Evolutionary conservation across 2,888 invertebrate genomes (phyloP), one percentile per base, ranked within the genome.

Genomic region (Chesias legatella): DNA sequence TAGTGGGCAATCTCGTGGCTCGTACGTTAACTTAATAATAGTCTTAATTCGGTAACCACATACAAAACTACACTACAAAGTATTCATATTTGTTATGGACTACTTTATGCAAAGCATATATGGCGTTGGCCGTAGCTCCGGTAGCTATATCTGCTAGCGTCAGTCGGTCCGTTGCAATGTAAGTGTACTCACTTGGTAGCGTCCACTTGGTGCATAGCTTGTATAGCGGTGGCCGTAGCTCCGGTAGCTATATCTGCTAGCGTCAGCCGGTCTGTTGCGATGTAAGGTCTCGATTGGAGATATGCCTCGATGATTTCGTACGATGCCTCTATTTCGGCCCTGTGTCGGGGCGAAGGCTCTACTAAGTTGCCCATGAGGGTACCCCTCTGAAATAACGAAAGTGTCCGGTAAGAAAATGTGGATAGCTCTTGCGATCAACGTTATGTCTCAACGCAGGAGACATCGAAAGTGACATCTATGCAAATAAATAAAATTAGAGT

Each of bases 181-280:
- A 8, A 30, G n/a, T 25, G n/a, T 9, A 9, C 65, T 39, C 53
- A 73, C 74, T 60, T 65, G 9, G 58, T 31, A 8, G 51, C 38
- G 21, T 73, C 65, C 20, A 67, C n/a, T 33, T 53, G 54, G 20
- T 53, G 64, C 20, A 71, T 50, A 22, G 39, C 48, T 38, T 62
- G 60, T 25, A 60, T 37, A 0, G 65, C 60, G 2, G 60, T 52
- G 7, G 69, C 64, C 0, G 65, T 69, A 3, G 70, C 45, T 0
- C 73, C 74, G 1, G 56, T 53, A 1, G 64, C 53, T 6, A 72
- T 39, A 53, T 74, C 74, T 1, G 73, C 74, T 4, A 74, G 40
- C 2, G 74, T 74, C 6, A 72, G 56, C 6, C 48, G 61, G 20
- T 69, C 62, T 0, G 62, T 35, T 1, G 69, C 73, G 0, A 74